Evolutionary conservation across 1,140 invertebrate species (phyloP).

Genomic region (Olivierus martensii): DNA sequence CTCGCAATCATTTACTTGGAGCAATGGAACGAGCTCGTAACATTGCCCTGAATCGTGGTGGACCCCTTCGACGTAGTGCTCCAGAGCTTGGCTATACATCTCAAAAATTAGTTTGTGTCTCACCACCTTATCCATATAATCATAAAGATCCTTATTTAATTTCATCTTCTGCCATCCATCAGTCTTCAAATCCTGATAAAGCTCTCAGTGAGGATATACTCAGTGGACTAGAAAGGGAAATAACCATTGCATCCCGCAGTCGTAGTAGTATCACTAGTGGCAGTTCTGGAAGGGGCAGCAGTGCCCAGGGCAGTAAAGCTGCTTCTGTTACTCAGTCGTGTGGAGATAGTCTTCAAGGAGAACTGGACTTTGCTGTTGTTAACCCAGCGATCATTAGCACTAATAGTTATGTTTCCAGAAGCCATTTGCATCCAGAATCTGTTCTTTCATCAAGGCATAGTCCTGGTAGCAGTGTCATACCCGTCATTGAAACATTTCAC

Average conservation of each 20-base stretch:
- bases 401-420: slow-evolving; percentile 21
- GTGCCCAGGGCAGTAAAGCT: slow-evolving; percentile 2
- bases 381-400: slow-evolving; percentile 10
- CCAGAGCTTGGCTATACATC: too few relatives aligned
- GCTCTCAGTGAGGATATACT: too few relatives aligned
- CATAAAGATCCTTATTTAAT: too few relatives aligned
- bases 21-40: slow-evolving; percentile 29
- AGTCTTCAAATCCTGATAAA: too few relatives aligned
- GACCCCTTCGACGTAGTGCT: too few relatives aligned
- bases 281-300: slow-evolving; percentile 8
- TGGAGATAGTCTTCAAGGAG: slow-evolving; percentile 11
- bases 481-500: slow-evolving; percentile 15
- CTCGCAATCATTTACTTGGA: slow-evolving; percentile 30
- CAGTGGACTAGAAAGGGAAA: too few relatives aligned
- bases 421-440: too few relatives aligned
- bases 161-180: too few relatives aligned
- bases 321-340: slow-evolving; percentile 7
- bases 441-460: slow-evolving; percentile 37
- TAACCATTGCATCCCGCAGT: neutral
- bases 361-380: slow-evolving; percentile 3
- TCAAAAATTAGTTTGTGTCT: too few relatives aligned
- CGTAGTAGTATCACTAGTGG: slow-evolving; percentile 9
- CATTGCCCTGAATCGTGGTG: slow-evolving; percentile 16
- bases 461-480: slow-evolving; percentile 20
- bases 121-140: too few relatives aligned